Base-by-base conservation (phyloP, 2,888 invertebrate genomes). In the Deroplatys truncata region DNA sequence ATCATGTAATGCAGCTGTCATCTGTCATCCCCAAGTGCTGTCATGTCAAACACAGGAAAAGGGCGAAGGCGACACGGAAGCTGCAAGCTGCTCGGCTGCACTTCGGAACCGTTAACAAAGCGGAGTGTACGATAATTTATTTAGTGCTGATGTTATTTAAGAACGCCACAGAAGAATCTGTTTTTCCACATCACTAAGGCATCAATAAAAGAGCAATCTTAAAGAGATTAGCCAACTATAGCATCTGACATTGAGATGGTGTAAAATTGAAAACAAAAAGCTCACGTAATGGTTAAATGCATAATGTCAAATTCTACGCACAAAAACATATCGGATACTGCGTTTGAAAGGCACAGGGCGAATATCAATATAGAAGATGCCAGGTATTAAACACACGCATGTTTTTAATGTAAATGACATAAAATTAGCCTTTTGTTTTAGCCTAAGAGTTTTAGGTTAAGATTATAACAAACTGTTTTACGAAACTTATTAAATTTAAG, bases 341-440 rank as follows among this genome's bases (percentile, higher is more conserved):
- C 90, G 29, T 88, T 90, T 49, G 89, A 85, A 88, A 88, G 84
- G 35, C 89, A 90, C 83, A 88, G 90, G 84, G 20, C 88, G 28
- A 90, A 86, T 49, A 56, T 89, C 20, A 86, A 89, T 84, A 43
- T 84, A 72, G 89, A 88, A 56, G 88, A 90, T 28, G 85, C 72
- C 72, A 90, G 89, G 90, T 90, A 89, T 82, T 20, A 84, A 28
- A n/a, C 13, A 43, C 43, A 43, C 13, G 43, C 43, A 43, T 43
- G 3, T 13, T 43, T 43, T 43, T 43, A 43, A 43, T 43, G 43
- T 13, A 13, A 43, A 13, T 43, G 13, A 13, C 13, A 43, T 43
- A 43, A 10, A 43, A 13, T 43, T 43, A 13, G 43, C 1, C 0
- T 35, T 43, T 13, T 43, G 13, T 13, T 13, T 43, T 13, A 35